Percentiles rank a stretch among this genome's conserved stretches.
Evolutionary conservation across 2,797 vertebrate species (phyloP).

Genomic region (Tapirus indicus): DNA sequence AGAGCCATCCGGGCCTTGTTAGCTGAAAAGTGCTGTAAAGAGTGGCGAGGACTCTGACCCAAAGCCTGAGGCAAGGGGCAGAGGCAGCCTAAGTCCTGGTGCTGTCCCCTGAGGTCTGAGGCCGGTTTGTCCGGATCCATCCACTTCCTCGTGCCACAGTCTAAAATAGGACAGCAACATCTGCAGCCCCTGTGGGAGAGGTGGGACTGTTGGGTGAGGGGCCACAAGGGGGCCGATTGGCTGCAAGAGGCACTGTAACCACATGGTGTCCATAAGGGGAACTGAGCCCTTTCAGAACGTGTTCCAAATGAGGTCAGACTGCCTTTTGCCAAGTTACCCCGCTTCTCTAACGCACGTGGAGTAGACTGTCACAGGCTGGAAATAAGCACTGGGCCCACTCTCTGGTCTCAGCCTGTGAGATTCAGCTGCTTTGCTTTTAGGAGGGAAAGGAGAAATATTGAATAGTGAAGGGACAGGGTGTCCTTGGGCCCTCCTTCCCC

Average conservation of each 20-base stretch:
- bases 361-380: not conserved
- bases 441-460: not conserved
- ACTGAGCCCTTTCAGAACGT: not conserved
- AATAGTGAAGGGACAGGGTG: not conserved
- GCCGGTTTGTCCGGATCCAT: not conserved
- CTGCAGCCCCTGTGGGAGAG: not conserved
- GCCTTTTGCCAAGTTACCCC: not conserved
- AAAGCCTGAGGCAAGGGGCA: not conserved
- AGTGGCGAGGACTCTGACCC: not conserved
- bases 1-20: not conserved
- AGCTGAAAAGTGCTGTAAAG: not conserved
- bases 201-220: slow-evolving; percentile 2
- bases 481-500: not conserved
- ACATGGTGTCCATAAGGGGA: not conserved
- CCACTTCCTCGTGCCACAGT: not conserved
- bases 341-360: not conserved
- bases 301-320: not conserved
- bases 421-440: not conserved
- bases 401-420: not conserved
- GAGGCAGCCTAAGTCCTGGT: not conserved
- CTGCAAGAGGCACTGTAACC: not conserved
- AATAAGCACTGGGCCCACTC: not conserved
- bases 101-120: not conserved
- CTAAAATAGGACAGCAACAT: slow-evolving; percentile 27
- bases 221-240: not conserved